These are phyloP conservation scores for Argyrosomus japonicus DNA, from an alignment of 2,113 vertebrate genomes.

Conservation along the genomic window DNA sequence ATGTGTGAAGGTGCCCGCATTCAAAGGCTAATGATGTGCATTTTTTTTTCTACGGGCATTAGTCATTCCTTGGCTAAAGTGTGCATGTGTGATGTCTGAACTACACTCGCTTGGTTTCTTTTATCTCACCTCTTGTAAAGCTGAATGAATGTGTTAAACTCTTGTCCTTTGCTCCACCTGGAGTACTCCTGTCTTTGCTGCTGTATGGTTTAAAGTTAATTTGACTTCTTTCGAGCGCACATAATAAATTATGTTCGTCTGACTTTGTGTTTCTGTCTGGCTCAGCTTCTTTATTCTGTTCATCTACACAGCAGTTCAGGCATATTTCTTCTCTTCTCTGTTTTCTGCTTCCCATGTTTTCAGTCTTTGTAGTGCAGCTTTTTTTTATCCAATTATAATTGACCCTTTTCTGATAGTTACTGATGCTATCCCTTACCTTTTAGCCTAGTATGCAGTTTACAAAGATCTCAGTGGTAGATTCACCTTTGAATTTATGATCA, in stretches of 20 bases:
- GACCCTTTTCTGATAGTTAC: neutral
- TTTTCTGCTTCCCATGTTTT: neutral
- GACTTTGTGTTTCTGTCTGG: neutral
- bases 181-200: slow-evolving; percentile 3
- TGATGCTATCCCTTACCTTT: neutral
- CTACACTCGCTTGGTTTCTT: slow-evolving; percentile 21
- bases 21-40: slow-evolving; percentile 43
- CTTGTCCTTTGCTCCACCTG: neutral
- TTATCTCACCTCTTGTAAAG: slow-evolving; percentile 22
- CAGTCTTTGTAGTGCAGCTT: neutral
- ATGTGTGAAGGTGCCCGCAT: slow-evolving; percentile 19
- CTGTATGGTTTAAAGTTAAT: slow-evolving; percentile 21
- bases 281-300: neutral
- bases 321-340: neutral
- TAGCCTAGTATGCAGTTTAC: neutral
- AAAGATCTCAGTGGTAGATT: neutral
- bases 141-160: slow-evolving; percentile 21
- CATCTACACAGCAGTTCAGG: neutral
- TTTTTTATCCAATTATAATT: neutral
- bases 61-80: slow-evolving; percentile 39
- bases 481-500: neutral
- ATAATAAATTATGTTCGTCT: neutral
- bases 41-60: slow-evolving; percentile 36
- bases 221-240: neutral
- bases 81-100: slow-evolving; percentile 26